phyloP scores from a whole-genome alignment of 2,888 invertebrate genomes.

The Prosopocoilus inquinatus region DNA sequence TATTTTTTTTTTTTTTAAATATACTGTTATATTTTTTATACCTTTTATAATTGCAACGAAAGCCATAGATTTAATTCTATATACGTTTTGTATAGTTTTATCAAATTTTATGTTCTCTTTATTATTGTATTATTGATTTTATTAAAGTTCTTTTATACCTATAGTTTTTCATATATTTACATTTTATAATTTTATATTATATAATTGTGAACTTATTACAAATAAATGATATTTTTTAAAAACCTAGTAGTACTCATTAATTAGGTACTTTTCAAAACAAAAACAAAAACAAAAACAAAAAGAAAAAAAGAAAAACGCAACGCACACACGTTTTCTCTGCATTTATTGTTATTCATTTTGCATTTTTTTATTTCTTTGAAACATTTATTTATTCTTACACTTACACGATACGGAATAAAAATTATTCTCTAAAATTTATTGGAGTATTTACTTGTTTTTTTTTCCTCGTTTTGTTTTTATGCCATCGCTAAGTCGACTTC shows the following conservation, averaged over 20 bases:
- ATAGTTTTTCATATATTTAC: conserved; percentile 48
- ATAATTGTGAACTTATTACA: conserved; percentile 46
- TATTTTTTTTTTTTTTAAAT: conserved; percentile 23
- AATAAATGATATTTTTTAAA: conserved; percentile 37
- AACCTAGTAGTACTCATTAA: no score
- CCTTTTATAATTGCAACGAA: conserved; percentile 32
- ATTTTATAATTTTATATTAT: conserved; percentile 51
- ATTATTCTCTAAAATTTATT: conserved; percentile 6
- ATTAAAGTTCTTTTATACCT: conserved; percentile 47
- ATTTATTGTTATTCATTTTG: background rate
- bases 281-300: no score
- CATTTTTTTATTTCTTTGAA: background rate
- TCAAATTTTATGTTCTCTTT: conserved; percentile 49
- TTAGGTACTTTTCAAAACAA: no score
- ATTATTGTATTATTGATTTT: conserved; percentile 48
- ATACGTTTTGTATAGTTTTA: conserved; percentile 50
- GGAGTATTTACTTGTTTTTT: conserved; percentile 3
- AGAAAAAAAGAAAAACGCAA: no score
- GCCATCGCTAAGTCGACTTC: no score
- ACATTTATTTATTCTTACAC: conserved; percentile 17
- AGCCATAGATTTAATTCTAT: conserved; percentile 45
- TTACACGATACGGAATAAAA: conserved; percentile 15
- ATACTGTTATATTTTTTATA: conserved; percentile 28
- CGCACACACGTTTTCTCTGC: no score
- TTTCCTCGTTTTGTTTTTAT: conserved; percentile 6